Evolutionary conservation across 1,140 invertebrate species (phyloP).

Genomic region (Laupala kohalensis): DNA sequence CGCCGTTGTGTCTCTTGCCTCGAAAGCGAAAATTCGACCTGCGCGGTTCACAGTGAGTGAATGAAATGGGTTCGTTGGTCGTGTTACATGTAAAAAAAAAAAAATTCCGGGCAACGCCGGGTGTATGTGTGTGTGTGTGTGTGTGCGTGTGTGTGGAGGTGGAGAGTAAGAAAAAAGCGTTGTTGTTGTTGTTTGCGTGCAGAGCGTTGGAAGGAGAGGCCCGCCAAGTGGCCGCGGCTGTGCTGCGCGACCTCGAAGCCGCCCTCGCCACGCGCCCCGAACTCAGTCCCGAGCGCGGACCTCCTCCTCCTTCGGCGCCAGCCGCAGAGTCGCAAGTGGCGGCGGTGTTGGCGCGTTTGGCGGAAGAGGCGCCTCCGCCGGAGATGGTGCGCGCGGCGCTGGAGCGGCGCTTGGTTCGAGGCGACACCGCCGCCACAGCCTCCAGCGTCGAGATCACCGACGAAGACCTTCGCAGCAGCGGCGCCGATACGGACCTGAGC

Average conservation of each 20-base stretch:
- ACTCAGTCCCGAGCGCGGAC: constrained; percentile 13
- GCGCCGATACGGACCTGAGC: constrained; percentile 48
- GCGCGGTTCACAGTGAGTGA: too few species aligned
- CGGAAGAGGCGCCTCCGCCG: constrained; percentile 30
- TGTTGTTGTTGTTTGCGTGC: constrained; percentile 11
- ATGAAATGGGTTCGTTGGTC: too few species aligned
- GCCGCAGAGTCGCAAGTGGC: constrained; percentile 27
- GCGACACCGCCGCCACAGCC: constrained; percentile 41
- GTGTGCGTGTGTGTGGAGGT: too few species aligned
- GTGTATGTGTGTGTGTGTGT: too few species aligned
- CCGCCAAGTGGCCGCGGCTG: constrained; percentile 31
- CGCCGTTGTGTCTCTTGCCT: too few species aligned
- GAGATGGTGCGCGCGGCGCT: constrained; percentile 33
- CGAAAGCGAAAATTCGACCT: too few species aligned
- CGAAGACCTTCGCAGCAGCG: constrained; percentile 48
- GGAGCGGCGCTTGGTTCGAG: constrained; percentile 30
- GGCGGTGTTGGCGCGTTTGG: constrained; percentile 31
- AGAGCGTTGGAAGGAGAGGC: constrained; percentile 27
- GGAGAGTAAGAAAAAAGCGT: constrained; percentile 25
- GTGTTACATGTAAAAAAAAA: too few species aligned
- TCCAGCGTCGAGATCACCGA: constrained; percentile 53
- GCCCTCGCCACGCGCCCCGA: constrained; percentile 31
- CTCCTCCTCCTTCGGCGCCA: constrained; percentile 16
- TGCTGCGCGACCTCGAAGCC: constrained; percentile 37
- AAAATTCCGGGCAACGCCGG: too few species aligned